Conservation (phyloP, 2,113 vertebrate species). For the Symphodus melops region DNA sequence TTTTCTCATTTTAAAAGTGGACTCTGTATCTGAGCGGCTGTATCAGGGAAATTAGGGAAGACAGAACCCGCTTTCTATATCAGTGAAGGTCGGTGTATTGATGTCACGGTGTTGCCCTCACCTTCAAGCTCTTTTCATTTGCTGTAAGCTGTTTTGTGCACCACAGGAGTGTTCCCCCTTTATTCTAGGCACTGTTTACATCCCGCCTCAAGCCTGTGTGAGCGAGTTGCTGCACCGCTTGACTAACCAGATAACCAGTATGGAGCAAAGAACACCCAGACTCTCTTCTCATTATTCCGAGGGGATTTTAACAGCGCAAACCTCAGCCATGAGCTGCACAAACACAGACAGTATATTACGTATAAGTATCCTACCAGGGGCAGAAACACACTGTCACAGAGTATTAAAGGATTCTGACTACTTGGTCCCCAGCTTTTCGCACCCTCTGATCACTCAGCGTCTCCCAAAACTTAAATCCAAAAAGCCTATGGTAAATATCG, state of each 20-base stretch:
- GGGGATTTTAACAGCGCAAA: slow-evolving; percentile 46
- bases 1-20: slow-evolving; percentile 22
- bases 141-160: slow-evolving; percentile 47
- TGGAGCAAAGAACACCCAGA: slow-evolving; percentile 30
- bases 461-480: slow-evolving; percentile 19
- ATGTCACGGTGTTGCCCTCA: slow-evolving; percentile 49
- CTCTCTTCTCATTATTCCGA: slow-evolving; percentile 42
- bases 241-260: slow-evolving; percentile 46
- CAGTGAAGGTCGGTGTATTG: slow-evolving; percentile 45
- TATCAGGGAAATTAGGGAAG: slow-evolving; percentile 37
- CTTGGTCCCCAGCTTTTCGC: slow-evolving; percentile 9
- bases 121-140: slow-evolving; percentile 51
- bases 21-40: background rate
- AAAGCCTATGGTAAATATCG: slow-evolving; percentile 16
- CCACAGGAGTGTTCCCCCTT: slow-evolving; percentile 34
- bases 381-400: slow-evolving; percentile 22
- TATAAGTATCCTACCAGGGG: slow-evolving; percentile 24
- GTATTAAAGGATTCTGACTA: slow-evolving; percentile 38
- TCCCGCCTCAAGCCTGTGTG: slow-evolving; percentile 32
- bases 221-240: slow-evolving; percentile 14
- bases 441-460: slow-evolving; percentile 21
- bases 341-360: slow-evolving; percentile 47
- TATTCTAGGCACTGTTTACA: slow-evolving; percentile 48
- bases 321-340: slow-evolving; percentile 33
- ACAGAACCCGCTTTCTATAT: slow-evolving; percentile 44